Conservation (phyloP, 2,797 vertebrate species). For the Pangasius mekongensis region DNA sequence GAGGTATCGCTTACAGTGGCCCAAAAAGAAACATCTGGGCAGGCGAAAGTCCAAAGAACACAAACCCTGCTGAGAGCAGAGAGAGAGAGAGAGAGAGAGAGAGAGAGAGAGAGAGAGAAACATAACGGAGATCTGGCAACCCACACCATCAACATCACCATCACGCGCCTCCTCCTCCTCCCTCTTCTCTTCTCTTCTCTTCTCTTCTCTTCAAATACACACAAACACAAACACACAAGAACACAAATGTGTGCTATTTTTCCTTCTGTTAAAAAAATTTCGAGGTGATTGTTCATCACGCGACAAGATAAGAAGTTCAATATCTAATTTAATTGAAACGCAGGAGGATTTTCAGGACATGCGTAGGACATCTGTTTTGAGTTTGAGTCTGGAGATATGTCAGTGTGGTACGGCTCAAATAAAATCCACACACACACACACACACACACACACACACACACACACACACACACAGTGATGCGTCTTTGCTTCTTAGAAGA, state of each 20-base stretch:
- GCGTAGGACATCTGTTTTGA: conserved; percentile 54
- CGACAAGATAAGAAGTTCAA: conserved; percentile 30
- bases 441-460: conserved; percentile 1
- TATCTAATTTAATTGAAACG: conserved; percentile 53
- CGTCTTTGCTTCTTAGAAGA: conserved; percentile 22
- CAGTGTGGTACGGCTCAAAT: conserved; percentile 44
- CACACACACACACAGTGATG: conserved; percentile 8
- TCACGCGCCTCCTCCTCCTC: conserved; percentile 62
- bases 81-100: not conserved
- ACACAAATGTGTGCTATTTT: conserved; percentile 43
- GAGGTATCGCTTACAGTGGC: conserved; percentile 80
- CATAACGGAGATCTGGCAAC: conserved; percentile 69
- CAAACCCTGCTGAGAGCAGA: conserved; percentile 67
- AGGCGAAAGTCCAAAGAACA: conserved; percentile 76
- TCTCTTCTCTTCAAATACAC: conserved; percentile 49
- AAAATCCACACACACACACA: conserved; percentile 34
- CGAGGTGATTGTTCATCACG: conserved; percentile 21
- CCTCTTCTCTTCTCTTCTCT: conserved; percentile 67
- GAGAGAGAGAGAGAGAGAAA: conserved; percentile 54
- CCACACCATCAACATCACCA: conserved; percentile 69
- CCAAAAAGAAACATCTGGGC: conserved; percentile 83
- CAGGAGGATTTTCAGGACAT: conserved; percentile 50
- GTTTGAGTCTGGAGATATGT: conserved; percentile 54
- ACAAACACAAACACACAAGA: conserved; percentile 19
- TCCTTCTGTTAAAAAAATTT: not conserved